Evolutionary conservation across 2,797 vertebrate genomes (phyloP).

Genomic region (Acomys russatus): DNA sequence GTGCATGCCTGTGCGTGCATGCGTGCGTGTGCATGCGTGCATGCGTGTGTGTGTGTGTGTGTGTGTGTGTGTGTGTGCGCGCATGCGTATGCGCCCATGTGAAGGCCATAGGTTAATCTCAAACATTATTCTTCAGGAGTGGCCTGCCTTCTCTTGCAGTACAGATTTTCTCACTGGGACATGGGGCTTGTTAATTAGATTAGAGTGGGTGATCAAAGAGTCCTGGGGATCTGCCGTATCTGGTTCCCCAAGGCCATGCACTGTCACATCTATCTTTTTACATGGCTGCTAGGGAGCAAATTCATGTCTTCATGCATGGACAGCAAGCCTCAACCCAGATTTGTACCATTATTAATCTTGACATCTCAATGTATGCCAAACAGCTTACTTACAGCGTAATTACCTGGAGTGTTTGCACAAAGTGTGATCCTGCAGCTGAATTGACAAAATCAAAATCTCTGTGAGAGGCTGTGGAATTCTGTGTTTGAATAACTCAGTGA

Average conservation of each 20-base stretch:
- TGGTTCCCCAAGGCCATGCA: not conserved
- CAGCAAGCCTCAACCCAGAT: not conserved
- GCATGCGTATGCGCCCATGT: no score
- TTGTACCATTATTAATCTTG: not conserved
- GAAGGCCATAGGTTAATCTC: not conserved
- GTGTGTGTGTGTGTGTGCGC: not conserved
- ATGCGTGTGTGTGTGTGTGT: not conserved
- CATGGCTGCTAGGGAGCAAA: not conserved
- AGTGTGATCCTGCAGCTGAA: not conserved
- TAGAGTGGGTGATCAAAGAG: not conserved
- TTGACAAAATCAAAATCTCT: conserved; percentile 23
- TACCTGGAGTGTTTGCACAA: not conserved
- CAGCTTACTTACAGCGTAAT: not conserved
- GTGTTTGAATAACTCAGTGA: not conserved
- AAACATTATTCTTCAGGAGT: not conserved
- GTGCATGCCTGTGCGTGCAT: no score
- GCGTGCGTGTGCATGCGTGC: no score
- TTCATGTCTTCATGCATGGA: not conserved
- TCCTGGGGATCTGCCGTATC: not conserved
- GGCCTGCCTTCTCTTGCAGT: not conserved
- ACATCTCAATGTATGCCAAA: not conserved
- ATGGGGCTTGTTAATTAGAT: not conserved
- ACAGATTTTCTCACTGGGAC: not conserved
- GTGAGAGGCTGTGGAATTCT: not conserved
- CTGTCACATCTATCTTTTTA: not conserved